Evolutionary conservation across 2,113 vertebrate genomes (phyloP), one percentile per base, ranked within the genome.

Genomic region (Gobius niger): DNA sequence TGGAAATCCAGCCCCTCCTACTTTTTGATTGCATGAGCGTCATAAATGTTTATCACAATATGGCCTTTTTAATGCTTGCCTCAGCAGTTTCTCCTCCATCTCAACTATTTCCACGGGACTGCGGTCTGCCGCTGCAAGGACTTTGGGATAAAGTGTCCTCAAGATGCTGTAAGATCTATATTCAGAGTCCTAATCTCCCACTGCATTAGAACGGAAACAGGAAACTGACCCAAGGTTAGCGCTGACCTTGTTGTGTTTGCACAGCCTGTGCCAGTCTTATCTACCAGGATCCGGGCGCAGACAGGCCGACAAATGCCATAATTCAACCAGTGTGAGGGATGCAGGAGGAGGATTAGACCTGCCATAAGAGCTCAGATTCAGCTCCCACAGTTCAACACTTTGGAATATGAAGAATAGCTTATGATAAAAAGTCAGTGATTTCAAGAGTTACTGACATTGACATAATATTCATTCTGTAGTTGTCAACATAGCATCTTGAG

Each of bases 111-210:
- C 18, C 42, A 63, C 59, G 54, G 62, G 59, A 49, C 69, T 73
- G 73, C 72, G 3, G 24, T 34, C 24, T 34, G 24, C 3, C 24
- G 24, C 24, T 72, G 63, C 60, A 72, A 85, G 65, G 87, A 81
- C 87, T 80, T 80, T 66, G 50, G 86, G 87, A 91, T 86, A 85
- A 82, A 81, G 76, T 88, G 86, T 88, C 73, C 80, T 50, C 18
- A 47, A 84, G 83, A 76, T 81, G 77, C 50, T 84, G 62, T 82
- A 61, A 70, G 77, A 73, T 84, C 89, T 88, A 89, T 82, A 91
- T 91, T 81, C 79, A 84, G 87, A 83, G 69, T 61, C 65, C 85
- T 89, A 89, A 87, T 84, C 88, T 89, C 72, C 68, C 67, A 75
- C 24, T 34, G 24, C 74, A 77, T 85, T 80, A 76, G 78, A 73